Evolutionary conservation across 1,140 invertebrate species (phyloP), one percentile per base, ranked within the genome.

Genomic region (Dendrolimus kikuchii): DNA sequence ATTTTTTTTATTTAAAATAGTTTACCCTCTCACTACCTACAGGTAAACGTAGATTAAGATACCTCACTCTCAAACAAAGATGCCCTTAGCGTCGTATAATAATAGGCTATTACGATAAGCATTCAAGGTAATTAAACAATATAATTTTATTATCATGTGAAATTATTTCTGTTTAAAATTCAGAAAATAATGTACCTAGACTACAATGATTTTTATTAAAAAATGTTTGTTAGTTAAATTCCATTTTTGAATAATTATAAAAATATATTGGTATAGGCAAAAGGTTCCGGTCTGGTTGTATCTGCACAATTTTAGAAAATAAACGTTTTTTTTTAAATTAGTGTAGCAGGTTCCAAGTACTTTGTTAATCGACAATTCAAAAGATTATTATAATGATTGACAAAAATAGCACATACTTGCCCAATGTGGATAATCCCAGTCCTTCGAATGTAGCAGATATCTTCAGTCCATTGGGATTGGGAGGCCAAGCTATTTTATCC

Each of bases 401-500:
- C 3, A 23, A 23, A 23, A 23, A 23, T 23, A 23, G 23, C 23
- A 82, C 76, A 72, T 72, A 86, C 82, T 82, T 86, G 65, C 74
- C 76, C 40, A 86, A 53, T 40, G 79, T 84, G 9, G 74, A 67
- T n/a, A 86, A 62, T 43, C 74, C 78, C 37, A 86, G 55, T 38
- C 78, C 80, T 60, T 84, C 81, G 40, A 86, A 86, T 0, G 76
- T 62, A 4, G 81, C 81, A 5, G 76, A 73, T 50, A 86, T 83
- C 62, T 81, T 82, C 64, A 86, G 59, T 45, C 71, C 75, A 57
- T 86, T 84, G 0, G 74, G 71, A 50, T 86, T 84, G 37, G 71
- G 62, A 5, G 83, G 83, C 83, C 83, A 86, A 53, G 74, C 66
- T 9, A 86, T 79, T 49, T 84, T 86, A 49, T 86, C 80, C 62